phyloP scores from a whole-genome alignment of 2,888 invertebrate species.

The Agonopterix heracliana region DNA sequence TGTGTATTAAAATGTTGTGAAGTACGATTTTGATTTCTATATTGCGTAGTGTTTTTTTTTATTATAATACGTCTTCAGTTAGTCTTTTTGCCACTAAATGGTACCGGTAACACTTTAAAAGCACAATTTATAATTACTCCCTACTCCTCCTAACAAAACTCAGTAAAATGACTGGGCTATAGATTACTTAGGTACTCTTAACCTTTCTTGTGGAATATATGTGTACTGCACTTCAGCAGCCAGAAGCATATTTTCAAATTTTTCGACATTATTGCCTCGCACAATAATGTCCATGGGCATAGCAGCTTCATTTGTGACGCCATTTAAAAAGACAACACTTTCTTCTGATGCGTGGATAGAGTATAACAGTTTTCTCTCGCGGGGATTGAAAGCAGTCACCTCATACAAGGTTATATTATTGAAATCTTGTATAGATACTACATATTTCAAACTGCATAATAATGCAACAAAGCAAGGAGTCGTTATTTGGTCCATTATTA shows the following conservation, averaged over 20 bases:
- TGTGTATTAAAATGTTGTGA: too few species aligned
- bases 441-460: neutral
- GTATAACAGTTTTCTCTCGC: slow-evolving; percentile 46
- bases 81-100: too few species aligned
- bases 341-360: slow-evolving; percentile 27
- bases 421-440: too few species aligned
- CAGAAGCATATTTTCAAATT: slow-evolving; percentile 37
- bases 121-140: too few species aligned
- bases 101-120: too few species aligned
- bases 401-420: slow-evolving; percentile 40
- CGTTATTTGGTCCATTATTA: neutral
- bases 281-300: slow-evolving; percentile 50
- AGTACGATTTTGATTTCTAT: too few species aligned
- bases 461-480: neutral
- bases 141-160: too few species aligned
- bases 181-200: too few species aligned
- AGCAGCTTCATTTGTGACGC: slow-evolving; percentile 54
- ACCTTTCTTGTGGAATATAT: slow-evolving; percentile 9
- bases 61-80: too few species aligned
- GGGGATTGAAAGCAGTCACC: slow-evolving; percentile 48
- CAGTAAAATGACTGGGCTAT: too few species aligned
- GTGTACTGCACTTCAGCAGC: slow-evolving; percentile 40
- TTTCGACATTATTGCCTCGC: slow-evolving; percentile 18
- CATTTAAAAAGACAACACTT: slow-evolving; percentile 42
- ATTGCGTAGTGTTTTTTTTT: too few species aligned